Evolutionary conservation across 2,797 vertebrate genomes (phyloP).

Genomic region (Semaprochilodus insignis): DNA sequence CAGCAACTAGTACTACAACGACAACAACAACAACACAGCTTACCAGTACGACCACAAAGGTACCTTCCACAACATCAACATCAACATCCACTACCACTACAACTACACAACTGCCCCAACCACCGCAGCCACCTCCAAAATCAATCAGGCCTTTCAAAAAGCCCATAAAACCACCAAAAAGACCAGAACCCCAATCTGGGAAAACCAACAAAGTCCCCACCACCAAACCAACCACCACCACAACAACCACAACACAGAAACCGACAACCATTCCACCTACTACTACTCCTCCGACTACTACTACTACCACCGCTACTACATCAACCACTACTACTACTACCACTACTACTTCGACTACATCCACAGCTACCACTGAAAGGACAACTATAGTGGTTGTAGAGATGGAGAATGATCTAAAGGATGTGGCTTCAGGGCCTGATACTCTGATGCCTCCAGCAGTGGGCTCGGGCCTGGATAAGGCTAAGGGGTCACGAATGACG

Average conservation of each 20-base stretch:
- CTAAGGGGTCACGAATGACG: slow-evolving; percentile 44
- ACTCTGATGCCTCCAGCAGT: not conserved
- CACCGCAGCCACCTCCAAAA: slow-evolving; percentile 30
- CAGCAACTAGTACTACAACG: slow-evolving; percentile 19
- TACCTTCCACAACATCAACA: slow-evolving; percentile 7
- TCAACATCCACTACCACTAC: slow-evolving; percentile 9
- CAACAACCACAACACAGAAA: not conserved
- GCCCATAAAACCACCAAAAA: slow-evolving; percentile 67
- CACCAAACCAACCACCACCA: slow-evolving; percentile 12
- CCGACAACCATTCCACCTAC: not conserved
- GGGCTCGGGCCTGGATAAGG: slow-evolving; percentile 36
- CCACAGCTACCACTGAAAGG: slow-evolving; percentile 30
- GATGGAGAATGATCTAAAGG: slow-evolving; percentile 36
- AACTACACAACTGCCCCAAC: not conserved
- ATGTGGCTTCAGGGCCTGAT: not conserved
- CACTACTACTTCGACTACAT: slow-evolving; percentile 21
- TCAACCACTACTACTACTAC: slow-evolving; percentile 17
- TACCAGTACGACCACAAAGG: not conserved
- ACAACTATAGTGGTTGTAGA: slow-evolving; percentile 32
- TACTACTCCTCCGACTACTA: not conserved
- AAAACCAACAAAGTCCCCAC: slow-evolving; percentile 31
- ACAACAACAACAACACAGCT: slow-evolving; percentile 25
- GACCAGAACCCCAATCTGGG: slow-evolving; percentile 62
- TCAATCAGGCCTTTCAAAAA: slow-evolving; percentile 66
- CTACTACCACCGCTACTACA: not conserved